Base-by-base conservation (phyloP, 2,797 vertebrate species). In the Taeniopygia guttata region DNA sequence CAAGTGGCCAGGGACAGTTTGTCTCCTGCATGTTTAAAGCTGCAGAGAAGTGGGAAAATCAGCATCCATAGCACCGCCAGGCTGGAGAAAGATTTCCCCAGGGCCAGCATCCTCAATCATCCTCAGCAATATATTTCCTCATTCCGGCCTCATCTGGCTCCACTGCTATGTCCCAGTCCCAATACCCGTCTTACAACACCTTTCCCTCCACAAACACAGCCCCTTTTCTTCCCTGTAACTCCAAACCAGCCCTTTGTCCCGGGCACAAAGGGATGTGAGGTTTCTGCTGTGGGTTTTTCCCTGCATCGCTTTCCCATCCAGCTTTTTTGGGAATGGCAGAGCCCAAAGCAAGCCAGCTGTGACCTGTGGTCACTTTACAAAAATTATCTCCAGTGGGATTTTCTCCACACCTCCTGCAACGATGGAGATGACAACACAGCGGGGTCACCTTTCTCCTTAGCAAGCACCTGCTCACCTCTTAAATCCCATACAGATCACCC, bases 191-290 rank as follows among this genome's bases (percentile, higher is more conserved):
- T 86, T 80, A 78, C 80, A 93, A 36, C 87, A 83, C 77, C 38
- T 79, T 40, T 10, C 30, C 27, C 10, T 30, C 10, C 7, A 15
- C 10, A 19, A 46, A 22, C 30, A 68, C 36, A 13, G 3, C 60
- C 74, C 42, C 29, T 54, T 49, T 78, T 81, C 77, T 74, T 58
- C 51, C 45, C 34, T 82, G 78, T 70, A 95, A 96, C 62, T 92
- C 64, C 94, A 94, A 90, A 89, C 84, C 80, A 72, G 4, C 26
- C 49, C 79, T 93, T 89, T 95, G 90, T 91, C 74, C 40, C 0
- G 0, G 60, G 45, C 81, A 95, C 43, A 92, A 91, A 92, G 76
- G 64, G 54, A 80, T 11, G 6, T 1, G 19, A 68, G 20, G 23
- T 51, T 86, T 60, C 60, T 12, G 10, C 72, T 34, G 36, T 2